A percentile compares a stretch with the other conserved stretches of the same genome.
Evolutionary conservation across 2,113 vertebrate genomes (phyloP).

Genomic region (Petrocephalus microphthalmus): DNA sequence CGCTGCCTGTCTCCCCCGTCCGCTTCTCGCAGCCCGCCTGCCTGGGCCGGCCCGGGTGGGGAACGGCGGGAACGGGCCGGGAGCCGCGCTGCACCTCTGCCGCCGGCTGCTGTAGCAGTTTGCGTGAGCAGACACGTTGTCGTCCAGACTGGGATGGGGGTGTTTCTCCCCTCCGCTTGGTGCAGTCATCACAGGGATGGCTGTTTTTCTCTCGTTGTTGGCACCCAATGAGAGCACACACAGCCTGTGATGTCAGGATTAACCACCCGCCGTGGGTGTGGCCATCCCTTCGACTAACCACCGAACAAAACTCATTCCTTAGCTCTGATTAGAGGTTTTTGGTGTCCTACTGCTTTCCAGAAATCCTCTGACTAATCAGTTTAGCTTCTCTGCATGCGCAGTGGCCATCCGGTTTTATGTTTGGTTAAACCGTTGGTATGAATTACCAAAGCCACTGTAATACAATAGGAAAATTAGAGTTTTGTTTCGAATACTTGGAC

Average conservation of each 20-base stretch:
- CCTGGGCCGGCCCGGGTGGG: background rate
- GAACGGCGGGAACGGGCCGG: background rate
- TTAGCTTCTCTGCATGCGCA: background rate
- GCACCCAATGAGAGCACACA: background rate
- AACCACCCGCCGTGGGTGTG: background rate
- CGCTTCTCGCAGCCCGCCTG: background rate
- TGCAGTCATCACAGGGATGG: background rate
- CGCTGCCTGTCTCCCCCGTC: background rate
- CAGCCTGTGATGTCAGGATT: background rate
- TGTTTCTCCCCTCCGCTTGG: background rate
- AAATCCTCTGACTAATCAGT: background rate
- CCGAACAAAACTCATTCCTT: background rate
- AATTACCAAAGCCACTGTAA: constrained; percentile 2
- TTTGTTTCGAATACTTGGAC: background rate
- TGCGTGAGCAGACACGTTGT: background rate
- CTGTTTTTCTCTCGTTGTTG: background rate
- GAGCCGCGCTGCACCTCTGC: background rate
- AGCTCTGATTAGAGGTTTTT: background rate
- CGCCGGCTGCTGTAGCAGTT: background rate
- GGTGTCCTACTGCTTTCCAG: background rate
- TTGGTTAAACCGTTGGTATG: background rate
- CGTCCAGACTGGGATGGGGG: background rate
- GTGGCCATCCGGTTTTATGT: background rate
- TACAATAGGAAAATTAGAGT: background rate
- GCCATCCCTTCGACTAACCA: background rate